These are phyloP conservation scores for Micrasema minimum DNA, from an alignment of 1,140 invertebrate species.

Conservation along the genomic window DNA sequence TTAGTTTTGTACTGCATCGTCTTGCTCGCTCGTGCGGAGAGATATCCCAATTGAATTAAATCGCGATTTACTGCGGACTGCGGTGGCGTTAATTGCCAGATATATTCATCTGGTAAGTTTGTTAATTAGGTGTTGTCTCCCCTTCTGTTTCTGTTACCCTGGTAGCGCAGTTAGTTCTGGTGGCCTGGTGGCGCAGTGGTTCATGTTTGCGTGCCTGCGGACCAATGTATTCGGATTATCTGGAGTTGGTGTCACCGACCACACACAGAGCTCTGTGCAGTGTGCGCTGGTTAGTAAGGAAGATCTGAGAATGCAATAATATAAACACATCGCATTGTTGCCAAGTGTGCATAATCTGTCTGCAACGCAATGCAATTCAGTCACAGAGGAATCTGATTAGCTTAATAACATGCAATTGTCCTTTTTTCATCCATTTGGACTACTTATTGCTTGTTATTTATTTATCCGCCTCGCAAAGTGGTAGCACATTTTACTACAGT, in stretches of 20 bases:
- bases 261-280: slow-evolving; percentile 1
- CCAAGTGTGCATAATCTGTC: no score
- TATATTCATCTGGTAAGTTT: slow-evolving; percentile 51
- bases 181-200: slow-evolving; percentile 12
- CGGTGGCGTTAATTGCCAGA: slow-evolving; percentile 50
- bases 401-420: no score
- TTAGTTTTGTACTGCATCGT: slow-evolving; percentile 6
- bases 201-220: slow-evolving; percentile 26
- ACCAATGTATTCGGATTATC: slow-evolving; percentile 24
- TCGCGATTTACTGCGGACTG: slow-evolving; percentile 50
- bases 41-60: slow-evolving; percentile 50
- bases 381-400: no score
- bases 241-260: slow-evolving; percentile 22
- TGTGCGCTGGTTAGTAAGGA: slow-evolving; percentile 12
- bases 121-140: slow-evolving; percentile 50
- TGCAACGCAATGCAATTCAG: no score
- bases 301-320: not conserved
- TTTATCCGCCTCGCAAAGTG: no score
- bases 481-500: no score
- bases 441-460: no score
- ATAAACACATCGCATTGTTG: no score
- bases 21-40: slow-evolving; percentile 12
- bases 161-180: slow-evolving; percentile 10
- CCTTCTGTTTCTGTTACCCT: slow-evolving; percentile 11
- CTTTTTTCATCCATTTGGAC: no score